Evolutionary conservation across 1,140 invertebrate species (phyloP).

Genomic region (Megalopta genalis): DNA sequence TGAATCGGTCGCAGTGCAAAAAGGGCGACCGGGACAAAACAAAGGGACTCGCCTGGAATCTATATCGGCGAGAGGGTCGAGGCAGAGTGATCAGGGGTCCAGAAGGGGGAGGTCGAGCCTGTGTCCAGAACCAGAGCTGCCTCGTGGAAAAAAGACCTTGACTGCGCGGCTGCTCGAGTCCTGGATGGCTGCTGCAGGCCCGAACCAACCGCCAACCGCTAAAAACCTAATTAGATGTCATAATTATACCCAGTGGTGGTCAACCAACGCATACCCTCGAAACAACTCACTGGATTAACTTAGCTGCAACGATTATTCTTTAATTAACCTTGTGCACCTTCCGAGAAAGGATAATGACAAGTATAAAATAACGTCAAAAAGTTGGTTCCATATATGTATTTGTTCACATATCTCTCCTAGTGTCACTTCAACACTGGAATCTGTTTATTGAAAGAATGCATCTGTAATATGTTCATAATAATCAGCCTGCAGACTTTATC

Average conservation of each 20-base stretch:
- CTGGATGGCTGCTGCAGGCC: conserved; percentile 59
- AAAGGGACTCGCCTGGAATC: conserved; percentile 68
- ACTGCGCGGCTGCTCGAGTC: conserved; percentile 54
- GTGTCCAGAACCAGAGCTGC: conserved; percentile 55
- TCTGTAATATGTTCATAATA: no score
- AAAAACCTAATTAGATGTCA: conserved; percentile 80
- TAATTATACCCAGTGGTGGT: conserved; percentile 77
- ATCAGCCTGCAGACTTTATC: no score
- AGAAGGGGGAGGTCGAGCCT: conserved; percentile 21
- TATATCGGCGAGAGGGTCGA: conserved; percentile 57
- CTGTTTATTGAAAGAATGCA: no score
- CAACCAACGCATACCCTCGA: conserved; percentile 45
- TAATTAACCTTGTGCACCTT: no score
- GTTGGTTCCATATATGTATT: no score
- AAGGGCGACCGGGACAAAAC: conserved; percentile 64
- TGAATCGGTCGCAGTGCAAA: conserved; percentile 62
- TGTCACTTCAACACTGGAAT: no score
- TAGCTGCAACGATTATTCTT: no score
- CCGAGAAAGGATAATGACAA: no score
- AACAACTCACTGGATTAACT: neutral
- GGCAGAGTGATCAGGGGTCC: conserved; percentile 8
- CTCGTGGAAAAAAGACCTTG: conserved; percentile 70
- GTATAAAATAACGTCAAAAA: no score
- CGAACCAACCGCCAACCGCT: conserved; percentile 71
- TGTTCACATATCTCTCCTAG: no score